phyloP scores from a whole-genome alignment of 1,140 invertebrate genomes.

The Macrocentrus cingulum region DNA sequence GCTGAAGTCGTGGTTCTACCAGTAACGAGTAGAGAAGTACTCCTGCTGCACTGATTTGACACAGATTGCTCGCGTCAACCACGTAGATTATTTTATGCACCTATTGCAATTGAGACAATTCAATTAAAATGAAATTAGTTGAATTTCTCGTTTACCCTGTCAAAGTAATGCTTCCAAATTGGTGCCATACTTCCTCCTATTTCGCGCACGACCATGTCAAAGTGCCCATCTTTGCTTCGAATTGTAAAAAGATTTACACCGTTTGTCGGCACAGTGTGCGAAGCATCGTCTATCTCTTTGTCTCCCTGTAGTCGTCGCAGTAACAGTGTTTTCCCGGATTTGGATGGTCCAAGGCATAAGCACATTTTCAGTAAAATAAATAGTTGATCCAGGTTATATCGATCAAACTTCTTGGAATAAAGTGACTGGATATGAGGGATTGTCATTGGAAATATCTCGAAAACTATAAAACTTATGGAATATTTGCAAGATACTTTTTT shows the following conservation, averaged over 20 bases:
- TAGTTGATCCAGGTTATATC: background rate
- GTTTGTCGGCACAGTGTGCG: conserved; percentile 74
- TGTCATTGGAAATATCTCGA: too few species aligned
- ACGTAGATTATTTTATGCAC: conserved; percentile 71
- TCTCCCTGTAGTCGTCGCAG: conserved; percentile 72
- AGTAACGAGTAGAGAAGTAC: conserved; percentile 73
- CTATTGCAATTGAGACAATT: conserved; percentile 32
- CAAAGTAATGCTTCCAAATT: conserved; percentile 75
- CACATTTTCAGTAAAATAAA: conserved; percentile 45
- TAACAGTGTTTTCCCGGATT: conserved; percentile 80
- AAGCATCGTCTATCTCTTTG: conserved; percentile 69
- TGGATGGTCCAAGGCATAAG: conserved; percentile 74
- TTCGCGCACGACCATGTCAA: conserved; percentile 62
- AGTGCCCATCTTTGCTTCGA: conserved; percentile 56
- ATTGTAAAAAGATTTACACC: conserved; percentile 74
- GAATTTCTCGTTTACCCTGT: conserved; percentile 54
- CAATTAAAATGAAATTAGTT: too few species aligned
- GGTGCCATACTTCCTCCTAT: conserved; percentile 78
- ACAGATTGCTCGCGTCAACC: conserved; percentile 76
- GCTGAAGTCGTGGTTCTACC: conserved; percentile 67
- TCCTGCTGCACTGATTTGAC: conserved; percentile 78
- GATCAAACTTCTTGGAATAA: conserved; percentile 13
- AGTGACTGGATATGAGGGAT: too few species aligned
- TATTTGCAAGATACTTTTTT: too few species aligned
- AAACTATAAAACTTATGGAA: too few species aligned